Base-by-base conservation (phyloP, 1,140 invertebrate species). In the Saccostrea cuccullata region DNA sequence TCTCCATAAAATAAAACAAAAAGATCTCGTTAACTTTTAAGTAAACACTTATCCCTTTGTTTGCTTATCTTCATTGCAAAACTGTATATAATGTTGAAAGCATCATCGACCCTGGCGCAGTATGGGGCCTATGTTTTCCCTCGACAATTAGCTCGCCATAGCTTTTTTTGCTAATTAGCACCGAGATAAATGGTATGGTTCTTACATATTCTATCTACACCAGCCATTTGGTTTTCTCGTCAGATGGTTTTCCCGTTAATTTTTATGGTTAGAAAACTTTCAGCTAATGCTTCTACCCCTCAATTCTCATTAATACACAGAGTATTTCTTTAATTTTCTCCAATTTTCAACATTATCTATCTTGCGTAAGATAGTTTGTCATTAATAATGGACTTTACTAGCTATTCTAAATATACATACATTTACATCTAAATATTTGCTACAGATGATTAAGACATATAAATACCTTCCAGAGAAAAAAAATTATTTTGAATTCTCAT, bases 301-400 rank as follows among this genome's bases (percentile, higher is more conserved):
- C 70, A 73, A 73, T 30, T 73, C 70, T 73, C 70, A 36, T 73
- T 73, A 73, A 73, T 73, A 15, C 26, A 30, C 70, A 26, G 70
- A 64, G 58, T 20, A 64, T 64, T 64, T 64, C 58, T 64, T 64
- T 36, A 36, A 36, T 36, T 73, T 73, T 73, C 70, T 9, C 23
- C 30, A 26, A 73, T 73, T 73, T 73, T 73, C 26, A 15, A 26
- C 70, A 26, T 73, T 36, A 30, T 73, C 23, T 73, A 26, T 73
- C 26, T 73, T 73, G 70, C 15, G 70, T 36, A 36, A 26, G 70
- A 30, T 36, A 12, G 15, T 73, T 73, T 73, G 26, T 73, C 70
- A 73, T 36, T 26, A 73, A 67, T 67, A 67, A 67, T n/a, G 9
- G 60, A 67, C 23, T 67, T n/a, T 23, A 9, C 47, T 36, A 36